A percentile compares a stretch with the other conserved stretches of the same genome.
Evolutionary conservation across 1,140 invertebrate species (phyloP).

Genomic region (Neodiprion fabricii): DNA sequence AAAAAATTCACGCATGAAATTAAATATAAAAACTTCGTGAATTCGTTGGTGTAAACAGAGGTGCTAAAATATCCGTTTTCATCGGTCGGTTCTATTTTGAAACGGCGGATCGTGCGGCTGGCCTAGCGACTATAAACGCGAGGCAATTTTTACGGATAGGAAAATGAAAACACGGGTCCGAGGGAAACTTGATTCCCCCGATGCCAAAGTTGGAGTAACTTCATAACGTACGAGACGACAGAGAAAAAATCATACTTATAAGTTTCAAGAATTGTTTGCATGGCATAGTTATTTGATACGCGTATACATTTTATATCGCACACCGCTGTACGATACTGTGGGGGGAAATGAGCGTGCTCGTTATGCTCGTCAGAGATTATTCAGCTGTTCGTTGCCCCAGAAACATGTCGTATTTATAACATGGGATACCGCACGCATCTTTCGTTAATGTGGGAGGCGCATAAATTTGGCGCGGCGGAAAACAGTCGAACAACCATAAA

Average conservation of each 20-base stretch:
- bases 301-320: no score
- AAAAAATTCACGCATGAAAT: background rate
- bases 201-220: background rate
- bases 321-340: no score
- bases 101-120: background rate
- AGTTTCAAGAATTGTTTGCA: no score
- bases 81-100: background rate
- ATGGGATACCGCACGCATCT: background rate
- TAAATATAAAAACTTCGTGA: background rate
- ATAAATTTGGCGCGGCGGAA: no score
- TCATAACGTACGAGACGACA: background rate
- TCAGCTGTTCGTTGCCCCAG: background rate
- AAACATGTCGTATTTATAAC: constrained; percentile 3
- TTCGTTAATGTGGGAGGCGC: background rate
- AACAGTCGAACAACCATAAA: no score
- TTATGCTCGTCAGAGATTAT: background rate
- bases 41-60: background rate
- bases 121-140: background rate
- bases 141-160: background rate
- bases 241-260: no score
- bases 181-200: background rate
- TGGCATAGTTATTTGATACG: no score
- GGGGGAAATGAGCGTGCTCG: no score
- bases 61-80: background rate
- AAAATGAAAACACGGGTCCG: background rate